Conservation (phyloP, 2,888 invertebrate species). For the Poecilobothrus nobilitatus region DNA sequence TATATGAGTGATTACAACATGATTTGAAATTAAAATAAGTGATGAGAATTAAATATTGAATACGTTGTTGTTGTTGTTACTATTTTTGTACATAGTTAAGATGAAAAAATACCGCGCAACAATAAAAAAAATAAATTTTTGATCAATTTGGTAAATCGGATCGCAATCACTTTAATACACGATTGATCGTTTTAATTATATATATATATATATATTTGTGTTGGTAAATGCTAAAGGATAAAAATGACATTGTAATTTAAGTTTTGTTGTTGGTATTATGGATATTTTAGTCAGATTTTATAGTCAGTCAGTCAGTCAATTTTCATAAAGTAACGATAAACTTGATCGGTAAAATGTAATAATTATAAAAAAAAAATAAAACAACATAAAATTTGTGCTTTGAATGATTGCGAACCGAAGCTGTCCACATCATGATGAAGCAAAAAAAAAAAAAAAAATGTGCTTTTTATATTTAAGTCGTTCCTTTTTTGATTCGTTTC, state of each 20-base stretch:
- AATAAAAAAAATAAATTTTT: background rate
- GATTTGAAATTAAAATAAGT: background rate
- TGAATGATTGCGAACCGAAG: background rate
- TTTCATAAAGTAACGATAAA: background rate
- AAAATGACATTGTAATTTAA: background rate
- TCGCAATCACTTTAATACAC: background rate
- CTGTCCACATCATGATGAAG: constrained; percentile 4
- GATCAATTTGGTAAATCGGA: background rate
- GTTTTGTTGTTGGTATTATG: background rate
- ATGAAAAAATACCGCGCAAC: too few relatives aligned
- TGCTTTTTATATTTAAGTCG: background rate
- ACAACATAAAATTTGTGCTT: too few relatives aligned
- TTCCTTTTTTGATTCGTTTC: background rate
- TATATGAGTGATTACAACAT: too few relatives aligned
- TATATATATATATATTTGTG: background rate
- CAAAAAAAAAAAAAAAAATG: background rate
- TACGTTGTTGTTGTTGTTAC: too few relatives aligned
- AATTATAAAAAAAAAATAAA: too few relatives aligned
- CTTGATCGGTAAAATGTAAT: background rate
- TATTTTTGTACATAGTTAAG: too few relatives aligned
- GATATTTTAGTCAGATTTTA: too few relatives aligned
- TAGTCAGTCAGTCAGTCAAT: background rate
- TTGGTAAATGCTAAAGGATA: background rate
- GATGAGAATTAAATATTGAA: background rate
- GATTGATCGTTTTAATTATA: background rate